Evolutionary conservation across 2,888 invertebrate genomes (phyloP).

Genomic region (Lepidochitona cinerea): DNA sequence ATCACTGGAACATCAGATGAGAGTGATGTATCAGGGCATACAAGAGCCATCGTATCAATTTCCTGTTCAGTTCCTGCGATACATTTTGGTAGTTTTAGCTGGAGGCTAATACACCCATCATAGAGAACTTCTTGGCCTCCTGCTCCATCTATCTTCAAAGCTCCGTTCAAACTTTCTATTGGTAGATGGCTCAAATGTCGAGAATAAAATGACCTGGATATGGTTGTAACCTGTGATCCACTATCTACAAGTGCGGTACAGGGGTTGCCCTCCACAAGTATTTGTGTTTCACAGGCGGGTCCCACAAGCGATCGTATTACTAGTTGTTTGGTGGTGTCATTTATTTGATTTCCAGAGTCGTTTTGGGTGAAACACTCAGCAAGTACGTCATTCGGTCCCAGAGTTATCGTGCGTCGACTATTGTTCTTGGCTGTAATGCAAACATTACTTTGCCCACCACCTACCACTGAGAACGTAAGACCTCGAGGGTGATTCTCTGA

Average conservation of each 20-base stretch:
- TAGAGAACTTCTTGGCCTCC: not conserved
- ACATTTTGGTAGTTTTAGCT: not conserved
- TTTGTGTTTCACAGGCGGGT: not conserved
- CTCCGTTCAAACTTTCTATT: not conserved
- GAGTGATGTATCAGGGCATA: not conserved
- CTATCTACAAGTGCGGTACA: not conserved
- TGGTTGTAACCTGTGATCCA: conserved; percentile 1
- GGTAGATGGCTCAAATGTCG: not conserved
- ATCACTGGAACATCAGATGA: not conserved
- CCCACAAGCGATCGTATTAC: not conserved
- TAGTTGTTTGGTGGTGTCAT: too few relatives aligned
- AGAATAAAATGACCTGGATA: not conserved
- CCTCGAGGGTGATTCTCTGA: not conserved
- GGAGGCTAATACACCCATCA: not conserved
- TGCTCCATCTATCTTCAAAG: not conserved
- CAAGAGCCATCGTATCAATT: not conserved
- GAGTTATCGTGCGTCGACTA: not conserved
- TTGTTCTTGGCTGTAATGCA: not conserved
- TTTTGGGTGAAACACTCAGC: not conserved
- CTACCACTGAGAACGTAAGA: not conserved
- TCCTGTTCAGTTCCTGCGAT: not conserved
- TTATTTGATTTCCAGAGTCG: not conserved
- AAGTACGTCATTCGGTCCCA: not conserved
- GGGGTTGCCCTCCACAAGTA: not conserved
- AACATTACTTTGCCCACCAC: not conserved